These are phyloP conservation scores for Sminthurides aquaticus DNA, from an alignment of 2,888 invertebrate genomes.

Conservation along the genomic window DNA sequence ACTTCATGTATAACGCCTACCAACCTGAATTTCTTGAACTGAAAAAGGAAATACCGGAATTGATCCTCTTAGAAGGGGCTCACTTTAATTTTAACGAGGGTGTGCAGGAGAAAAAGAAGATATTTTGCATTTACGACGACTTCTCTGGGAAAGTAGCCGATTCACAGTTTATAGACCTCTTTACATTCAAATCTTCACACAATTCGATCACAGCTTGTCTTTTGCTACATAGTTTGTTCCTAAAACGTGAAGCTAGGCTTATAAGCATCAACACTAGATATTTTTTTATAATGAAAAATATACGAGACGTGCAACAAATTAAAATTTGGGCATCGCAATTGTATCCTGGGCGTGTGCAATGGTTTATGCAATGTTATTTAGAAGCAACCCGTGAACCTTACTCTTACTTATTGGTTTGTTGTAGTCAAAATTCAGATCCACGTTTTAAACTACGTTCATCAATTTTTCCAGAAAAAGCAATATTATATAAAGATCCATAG, in stretches of 20 bases:
- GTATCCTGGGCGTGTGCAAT: not conserved
- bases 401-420: not conserved
- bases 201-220: not conserved
- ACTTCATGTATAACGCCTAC: not conserved
- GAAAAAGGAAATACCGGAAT: not conserved
- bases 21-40: not conserved
- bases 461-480: not conserved
- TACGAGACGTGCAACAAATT: not conserved
- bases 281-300: conserved; percentile 5
- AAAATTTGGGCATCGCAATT: not conserved
- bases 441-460: not conserved
- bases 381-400: not conserved
- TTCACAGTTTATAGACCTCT: not conserved
- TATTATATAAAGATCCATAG: not conserved
- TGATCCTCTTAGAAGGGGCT: not conserved
- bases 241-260: not conserved
- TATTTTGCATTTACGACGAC: not conserved
- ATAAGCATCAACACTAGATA: not conserved
- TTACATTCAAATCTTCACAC: not conserved
- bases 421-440: not conserved
- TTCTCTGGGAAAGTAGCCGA: not conserved
- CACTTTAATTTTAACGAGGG: not conserved
- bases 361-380: not conserved
- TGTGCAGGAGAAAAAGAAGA: not conserved
- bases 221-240: not conserved